Percentiles rank a stretch among this genome's conserved stretches.
Evolutionary conservation across 2,888 invertebrate species (phyloP).

Genomic region (Dione vanillae): DNA sequence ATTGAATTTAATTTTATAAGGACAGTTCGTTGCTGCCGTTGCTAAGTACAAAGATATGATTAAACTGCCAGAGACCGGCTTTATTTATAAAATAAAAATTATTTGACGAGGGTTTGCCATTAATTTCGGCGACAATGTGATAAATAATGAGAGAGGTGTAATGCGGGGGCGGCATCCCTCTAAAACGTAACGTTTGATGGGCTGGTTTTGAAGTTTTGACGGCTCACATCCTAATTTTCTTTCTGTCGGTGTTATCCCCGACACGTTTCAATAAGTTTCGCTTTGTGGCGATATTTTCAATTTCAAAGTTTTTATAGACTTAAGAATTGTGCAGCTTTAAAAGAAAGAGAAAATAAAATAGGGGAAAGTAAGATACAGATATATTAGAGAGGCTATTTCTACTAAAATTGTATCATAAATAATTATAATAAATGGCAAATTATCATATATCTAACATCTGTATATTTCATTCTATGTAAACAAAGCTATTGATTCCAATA

Average conservation of each 20-base stretch:
- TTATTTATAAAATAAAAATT: constrained; percentile 82
- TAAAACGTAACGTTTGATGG: constrained; percentile 66
- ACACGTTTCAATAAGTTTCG: constrained; percentile 73
- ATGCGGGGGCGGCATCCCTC: constrained; percentile 72
- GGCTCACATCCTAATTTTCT: constrained; percentile 81
- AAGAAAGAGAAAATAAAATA: constrained; percentile 21
- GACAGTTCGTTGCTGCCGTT: constrained; percentile 15
- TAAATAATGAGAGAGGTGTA: constrained; percentile 83
- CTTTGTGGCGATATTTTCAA: constrained; percentile 71
- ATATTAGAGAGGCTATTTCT: no score
- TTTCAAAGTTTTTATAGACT: constrained; percentile 54
- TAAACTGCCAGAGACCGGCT: constrained; percentile 78
- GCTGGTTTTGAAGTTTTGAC: constrained; percentile 82
- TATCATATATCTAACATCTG: constrained; percentile 1
- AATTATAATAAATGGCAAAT: neutral
- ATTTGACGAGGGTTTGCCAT: constrained; percentile 83
- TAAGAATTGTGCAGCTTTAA: constrained; percentile 3
- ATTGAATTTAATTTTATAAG: neutral
- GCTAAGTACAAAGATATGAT: constrained; percentile 74
- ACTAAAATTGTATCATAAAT: neutral
- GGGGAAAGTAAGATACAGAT: constrained; percentile 23
- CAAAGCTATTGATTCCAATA: constrained; percentile 36
- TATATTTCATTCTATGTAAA: neutral
- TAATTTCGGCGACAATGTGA: constrained; percentile 83
- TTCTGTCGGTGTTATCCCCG: constrained; percentile 66